A percentile compares a stretch with the other conserved stretches of the same genome.
Conservation (phyloP, 2,888 invertebrate genomes). For the Craniophora ligustri region DNA sequence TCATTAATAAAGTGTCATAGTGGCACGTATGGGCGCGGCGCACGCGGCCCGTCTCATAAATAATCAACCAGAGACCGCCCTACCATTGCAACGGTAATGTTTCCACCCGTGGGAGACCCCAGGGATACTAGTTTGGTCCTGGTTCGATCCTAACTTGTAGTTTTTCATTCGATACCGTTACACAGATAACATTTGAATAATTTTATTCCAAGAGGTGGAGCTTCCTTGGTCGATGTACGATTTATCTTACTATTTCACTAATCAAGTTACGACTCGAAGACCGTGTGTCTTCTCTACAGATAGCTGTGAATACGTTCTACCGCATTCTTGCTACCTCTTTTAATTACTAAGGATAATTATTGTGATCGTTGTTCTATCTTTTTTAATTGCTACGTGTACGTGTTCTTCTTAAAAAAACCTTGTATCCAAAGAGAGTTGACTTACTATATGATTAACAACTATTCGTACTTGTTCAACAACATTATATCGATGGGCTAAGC, state of each 20-base stretch:
- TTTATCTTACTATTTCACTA: conserved; percentile 39
- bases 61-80: conserved; percentile 74
- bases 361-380: background rate
- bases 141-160: conserved; percentile 52
- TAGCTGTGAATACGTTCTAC: conserved; percentile 2
- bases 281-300: background rate
- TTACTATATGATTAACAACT: conserved; percentile 26
- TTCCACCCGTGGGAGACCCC: conserved; percentile 64
- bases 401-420: conserved; percentile 6
- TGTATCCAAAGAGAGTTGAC: background rate
- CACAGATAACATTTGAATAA: conserved; percentile 64
- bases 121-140: conserved; percentile 57
- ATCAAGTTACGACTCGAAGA: conserved; percentile 7
- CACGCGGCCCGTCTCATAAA: conserved; percentile 76
- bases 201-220: conserved; percentile 55
- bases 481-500: conserved; percentile 15
- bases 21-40: conserved; percentile 77
- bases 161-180: conserved; percentile 62
- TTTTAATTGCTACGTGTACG: conserved; percentile 4
- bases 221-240: conserved; percentile 48
- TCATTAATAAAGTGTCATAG: conserved; percentile 80
- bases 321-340: background rate
- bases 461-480: conserved; percentile 19
- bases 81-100: conserved; percentile 70
- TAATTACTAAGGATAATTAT: conserved; percentile 2